Base-by-base conservation (phyloP, 2,888 invertebrate genomes). In the Pterostichus madidus region DNA sequence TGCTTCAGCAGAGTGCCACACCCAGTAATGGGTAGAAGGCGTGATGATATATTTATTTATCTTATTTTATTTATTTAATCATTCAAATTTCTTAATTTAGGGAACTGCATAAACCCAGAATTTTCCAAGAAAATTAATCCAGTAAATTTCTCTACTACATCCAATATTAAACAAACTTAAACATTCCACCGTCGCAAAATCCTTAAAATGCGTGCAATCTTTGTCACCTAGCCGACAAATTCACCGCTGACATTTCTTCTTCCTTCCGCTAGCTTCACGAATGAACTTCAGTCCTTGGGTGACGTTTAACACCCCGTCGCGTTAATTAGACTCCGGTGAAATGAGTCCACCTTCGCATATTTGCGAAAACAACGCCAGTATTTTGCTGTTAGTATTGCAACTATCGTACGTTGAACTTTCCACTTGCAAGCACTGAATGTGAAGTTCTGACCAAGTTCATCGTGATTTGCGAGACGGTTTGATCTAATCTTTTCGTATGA, bases 291-390 rank as follows among this genome's bases (percentile, higher is more conserved):
- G 13, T 31, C 64, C 64, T 24, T 24, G 10, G 64, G n/a, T 24
- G 35, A 5, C n/a, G 64, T 64, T 35, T 64, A 52, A 52, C 52
- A 52, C 59, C 2, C 59, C 24, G 59, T 3, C 24, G 71, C 71
- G 71, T 71, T 71, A 71, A 71, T 71, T 71, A 71, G 71, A 71
- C 11, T 44, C 35, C 17, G 44, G 15, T 13, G 71, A 71, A 71
- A 71, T 71, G 35, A 6, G 71, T 44, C 71, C 71, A 71, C 71
- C 71, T 44, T 71, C 71, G 15, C 71, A 71, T 7, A 31, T 5
- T 5, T 5, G 24, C 24, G 24, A 31, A 10, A 11, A 8, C 4
- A 10, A 15, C 13, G 31, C 5, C 15, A 13, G 11, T 24, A 24
- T 39, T 8, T 39, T 7, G 39, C 39, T 39, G 39, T 7, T 39